Conservation (phyloP, 2,113 vertebrate genomes). For the Ageneiosus marmoratus region DNA sequence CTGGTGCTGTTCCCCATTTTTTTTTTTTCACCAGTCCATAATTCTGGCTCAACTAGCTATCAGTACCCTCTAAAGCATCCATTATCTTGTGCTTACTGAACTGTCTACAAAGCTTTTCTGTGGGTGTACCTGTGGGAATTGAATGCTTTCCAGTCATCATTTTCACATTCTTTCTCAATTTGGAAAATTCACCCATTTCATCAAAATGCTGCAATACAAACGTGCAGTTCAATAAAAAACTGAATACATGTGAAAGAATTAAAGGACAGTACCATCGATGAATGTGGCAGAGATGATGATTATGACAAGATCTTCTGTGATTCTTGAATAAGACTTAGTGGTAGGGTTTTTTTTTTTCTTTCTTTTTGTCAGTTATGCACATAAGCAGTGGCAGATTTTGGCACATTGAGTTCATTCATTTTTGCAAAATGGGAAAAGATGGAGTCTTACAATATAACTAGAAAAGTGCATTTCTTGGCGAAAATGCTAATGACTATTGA, state of each 20-base stretch:
- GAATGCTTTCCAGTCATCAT: slow-evolving; percentile 24
- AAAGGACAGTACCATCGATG: background rate
- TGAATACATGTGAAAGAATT: background rate
- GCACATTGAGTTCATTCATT: background rate
- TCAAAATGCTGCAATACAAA: background rate
- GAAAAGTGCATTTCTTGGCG: too few relatives aligned
- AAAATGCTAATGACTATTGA: too few relatives aligned
- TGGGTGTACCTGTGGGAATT: slow-evolving; percentile 42
- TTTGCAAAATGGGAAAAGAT: background rate
- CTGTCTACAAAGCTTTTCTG: background rate
- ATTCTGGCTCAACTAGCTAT: background rate
- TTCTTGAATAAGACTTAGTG: background rate
- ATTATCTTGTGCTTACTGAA: slow-evolving; percentile 1
- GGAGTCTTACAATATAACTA: background rate
- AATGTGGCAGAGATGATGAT: background rate
- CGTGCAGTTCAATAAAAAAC: background rate
- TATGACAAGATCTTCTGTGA: background rate
- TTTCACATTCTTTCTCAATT: slow-evolving; percentile 11
- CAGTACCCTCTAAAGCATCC: background rate
- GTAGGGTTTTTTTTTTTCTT: background rate
- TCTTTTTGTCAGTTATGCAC: background rate
- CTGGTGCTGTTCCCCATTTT: background rate
- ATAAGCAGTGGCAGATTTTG: background rate
- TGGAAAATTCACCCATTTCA: background rate
- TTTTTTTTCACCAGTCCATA: slow-evolving; percentile 24